Conservation (phyloP, 1,140 invertebrate genomes). For the Drosophila malerkotliana region DNA sequence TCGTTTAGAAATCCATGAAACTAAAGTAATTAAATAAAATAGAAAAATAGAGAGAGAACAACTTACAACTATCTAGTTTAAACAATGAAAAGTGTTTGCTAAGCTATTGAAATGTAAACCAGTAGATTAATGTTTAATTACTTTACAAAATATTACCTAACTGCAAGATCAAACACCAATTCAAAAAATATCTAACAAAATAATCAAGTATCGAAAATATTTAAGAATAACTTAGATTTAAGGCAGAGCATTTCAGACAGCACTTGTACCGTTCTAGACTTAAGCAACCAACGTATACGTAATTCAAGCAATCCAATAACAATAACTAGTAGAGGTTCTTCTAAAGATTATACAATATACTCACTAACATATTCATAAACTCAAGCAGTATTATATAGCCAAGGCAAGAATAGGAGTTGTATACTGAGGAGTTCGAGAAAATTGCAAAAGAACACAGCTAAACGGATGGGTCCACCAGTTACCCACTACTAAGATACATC, state of each 20-base stretch:
- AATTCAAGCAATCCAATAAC: slow-evolving; percentile 35
- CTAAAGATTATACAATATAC: background rate
- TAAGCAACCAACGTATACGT: slow-evolving; percentile 49
- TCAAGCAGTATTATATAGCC: slow-evolving; percentile 13
- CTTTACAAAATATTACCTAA: slow-evolving; percentile 6
- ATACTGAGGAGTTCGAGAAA: slow-evolving; percentile 11
- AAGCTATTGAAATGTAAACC: slow-evolving; percentile 40
- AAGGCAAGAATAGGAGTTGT: slow-evolving; percentile 24
- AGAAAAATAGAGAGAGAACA: slow-evolving; percentile 11
- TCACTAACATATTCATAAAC: background rate
- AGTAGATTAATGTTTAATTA: background rate
- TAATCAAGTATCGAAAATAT: slow-evolving; percentile 4
- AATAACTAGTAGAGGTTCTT: slow-evolving; percentile 20
- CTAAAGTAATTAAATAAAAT: slow-evolving; percentile 14
- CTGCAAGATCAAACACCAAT: slow-evolving; percentile 68
- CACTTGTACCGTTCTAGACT: slow-evolving; percentile 70
- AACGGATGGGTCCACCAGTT: slow-evolving; percentile 26
- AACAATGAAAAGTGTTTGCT: slow-evolving; percentile 71
- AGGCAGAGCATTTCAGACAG: slow-evolving; percentile 73
- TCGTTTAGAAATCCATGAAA: slow-evolving; percentile 56
- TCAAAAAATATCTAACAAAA: background rate
- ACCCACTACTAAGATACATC: slow-evolving; percentile 16
- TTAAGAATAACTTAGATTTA: slow-evolving; percentile 43
- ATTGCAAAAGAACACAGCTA: slow-evolving; percentile 34
- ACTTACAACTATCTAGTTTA: slow-evolving; percentile 2